phyloP scores from a whole-genome alignment of 2,113 vertebrate genomes.

The Tragelaphus strepsiceros region DNA sequence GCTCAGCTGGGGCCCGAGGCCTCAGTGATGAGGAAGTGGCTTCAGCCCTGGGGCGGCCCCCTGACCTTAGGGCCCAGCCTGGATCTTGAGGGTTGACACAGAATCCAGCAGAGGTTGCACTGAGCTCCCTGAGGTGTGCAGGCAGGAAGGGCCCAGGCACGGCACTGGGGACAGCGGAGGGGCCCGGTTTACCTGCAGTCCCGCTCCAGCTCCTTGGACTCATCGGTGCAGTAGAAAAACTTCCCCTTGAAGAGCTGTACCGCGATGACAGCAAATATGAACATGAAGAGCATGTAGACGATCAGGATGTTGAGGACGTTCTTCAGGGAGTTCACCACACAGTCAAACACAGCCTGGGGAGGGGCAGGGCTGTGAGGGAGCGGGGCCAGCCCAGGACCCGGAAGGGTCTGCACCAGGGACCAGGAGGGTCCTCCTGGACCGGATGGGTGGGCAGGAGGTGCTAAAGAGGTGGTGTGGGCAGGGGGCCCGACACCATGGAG shows the following conservation, averaged over 20 bases:
- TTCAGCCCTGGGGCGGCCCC: background rate
- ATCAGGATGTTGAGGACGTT: constrained; percentile 98
- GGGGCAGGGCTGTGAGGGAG: background rate
- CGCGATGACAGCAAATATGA: constrained; percentile 97
- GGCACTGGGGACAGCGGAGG: too few relatives aligned
- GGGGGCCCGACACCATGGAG: background rate
- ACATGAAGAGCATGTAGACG: constrained; percentile 99
- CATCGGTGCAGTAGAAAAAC: constrained; percentile 97
- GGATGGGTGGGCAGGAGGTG: background rate
- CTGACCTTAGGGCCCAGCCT: background rate
- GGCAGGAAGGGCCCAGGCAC: background rate
- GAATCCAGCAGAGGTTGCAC: background rate
- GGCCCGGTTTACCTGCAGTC: constrained; percentile 90
- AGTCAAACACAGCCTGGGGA: constrained; percentile 95
- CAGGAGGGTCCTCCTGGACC: too few relatives aligned
- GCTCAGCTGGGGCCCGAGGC: background rate
- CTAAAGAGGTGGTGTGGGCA: fast-evolving
- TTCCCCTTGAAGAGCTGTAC: constrained; percentile 99
- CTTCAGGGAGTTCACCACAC: constrained; percentile 97
- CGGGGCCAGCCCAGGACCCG: background rate
- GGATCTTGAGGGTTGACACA: too few relatives aligned
- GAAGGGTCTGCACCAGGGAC: background rate
- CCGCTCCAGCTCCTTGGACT: constrained; percentile 94
- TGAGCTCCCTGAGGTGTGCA: background rate
- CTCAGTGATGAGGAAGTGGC: background rate